These are phyloP conservation scores for Automeris io DNA, from an alignment of 2,888 invertebrate genomes.

Conservation along the genomic window DNA sequence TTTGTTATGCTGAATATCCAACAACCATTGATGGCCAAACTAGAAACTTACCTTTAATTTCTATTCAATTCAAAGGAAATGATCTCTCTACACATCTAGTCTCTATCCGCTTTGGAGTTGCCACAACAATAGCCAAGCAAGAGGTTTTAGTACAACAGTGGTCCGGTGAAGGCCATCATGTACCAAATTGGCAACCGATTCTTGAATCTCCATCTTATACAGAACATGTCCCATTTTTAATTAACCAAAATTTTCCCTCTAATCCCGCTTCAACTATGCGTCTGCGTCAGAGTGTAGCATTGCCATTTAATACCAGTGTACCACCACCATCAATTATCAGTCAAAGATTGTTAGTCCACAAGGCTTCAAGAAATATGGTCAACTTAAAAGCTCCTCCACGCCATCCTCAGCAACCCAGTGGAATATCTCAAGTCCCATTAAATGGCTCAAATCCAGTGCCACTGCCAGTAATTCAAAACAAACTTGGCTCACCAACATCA, in stretches of 20 bases:
- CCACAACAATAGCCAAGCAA: constrained; percentile 63
- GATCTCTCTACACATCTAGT: constrained; percentile 69
- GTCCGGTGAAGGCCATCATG: constrained; percentile 34
- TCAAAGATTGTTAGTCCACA: constrained; percentile 52
- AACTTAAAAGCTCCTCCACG: constrained; percentile 51
- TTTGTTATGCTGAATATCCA: constrained; percentile 60
- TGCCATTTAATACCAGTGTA: constrained; percentile 51
- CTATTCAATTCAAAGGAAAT: constrained; percentile 62
- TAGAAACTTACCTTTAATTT: constrained; percentile 56
- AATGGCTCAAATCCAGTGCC: constrained; percentile 22
- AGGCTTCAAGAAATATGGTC: constrained; percentile 47
- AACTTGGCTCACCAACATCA: constrained; percentile 5
- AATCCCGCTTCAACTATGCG: constrained; percentile 66
- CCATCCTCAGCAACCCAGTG: constrained; percentile 43
- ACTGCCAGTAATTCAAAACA: constrained; percentile 12
- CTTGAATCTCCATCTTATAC: constrained; percentile 41
- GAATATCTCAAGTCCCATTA: constrained; percentile 15
- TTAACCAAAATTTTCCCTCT: constrained; percentile 61
- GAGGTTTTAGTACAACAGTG: constrained; percentile 50
- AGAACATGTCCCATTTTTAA: constrained; percentile 61
- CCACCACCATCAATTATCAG: constrained; percentile 44
- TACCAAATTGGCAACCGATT: constrained; percentile 44
- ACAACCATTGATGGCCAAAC: constrained; percentile 52
- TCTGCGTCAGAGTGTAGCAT: constrained; percentile 46
- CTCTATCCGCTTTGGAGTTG: constrained; percentile 59